These are phyloP conservation scores for Catalaphyllia jardinei DNA, from an alignment of 64 coral and sea anemone genomes.

Conservation along the genomic window DNA sequence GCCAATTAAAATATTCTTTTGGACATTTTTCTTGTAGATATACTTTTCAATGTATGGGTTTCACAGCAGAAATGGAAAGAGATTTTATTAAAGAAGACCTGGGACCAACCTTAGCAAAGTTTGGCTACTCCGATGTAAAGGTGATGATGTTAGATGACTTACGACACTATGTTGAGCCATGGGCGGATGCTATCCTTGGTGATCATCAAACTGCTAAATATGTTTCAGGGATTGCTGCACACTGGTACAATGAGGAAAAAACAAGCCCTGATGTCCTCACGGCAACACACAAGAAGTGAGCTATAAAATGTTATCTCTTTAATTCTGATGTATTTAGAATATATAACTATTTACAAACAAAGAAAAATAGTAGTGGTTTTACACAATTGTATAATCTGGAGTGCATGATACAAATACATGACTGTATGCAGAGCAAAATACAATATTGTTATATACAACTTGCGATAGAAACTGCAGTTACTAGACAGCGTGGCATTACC, in stretches of 20 bases:
- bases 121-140: slow-evolving; percentile 72
- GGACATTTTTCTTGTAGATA: slow-evolving; percentile 44
- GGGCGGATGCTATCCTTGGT: slow-evolving; percentile 75
- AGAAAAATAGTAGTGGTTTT: no score
- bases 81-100: slow-evolving; percentile 93
- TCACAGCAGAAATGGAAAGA: slow-evolving; percentile 68
- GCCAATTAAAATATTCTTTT: no score
- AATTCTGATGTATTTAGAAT: no score
- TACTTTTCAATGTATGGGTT: slow-evolving; percentile 92
- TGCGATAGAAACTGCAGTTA: no score
- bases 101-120: slow-evolving; percentile 74
- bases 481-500: no score
- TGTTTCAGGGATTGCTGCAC: slow-evolving; percentile 77
- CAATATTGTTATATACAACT: no score
- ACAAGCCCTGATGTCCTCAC: slow-evolving; percentile 53
- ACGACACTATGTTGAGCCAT: slow-evolving; percentile 48
- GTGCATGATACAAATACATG: no score
- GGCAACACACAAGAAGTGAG: slow-evolving; percentile 79
- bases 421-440: no score
- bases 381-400: no score
- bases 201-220: slow-evolving; percentile 87
- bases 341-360: no score
- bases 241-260: slow-evolving; percentile 82
- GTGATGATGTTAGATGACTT: slow-evolving; percentile 95
- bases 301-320: background rate